Conservation (phyloP, 2,113 vertebrate genomes). For the Trichechus manatus region DNA sequence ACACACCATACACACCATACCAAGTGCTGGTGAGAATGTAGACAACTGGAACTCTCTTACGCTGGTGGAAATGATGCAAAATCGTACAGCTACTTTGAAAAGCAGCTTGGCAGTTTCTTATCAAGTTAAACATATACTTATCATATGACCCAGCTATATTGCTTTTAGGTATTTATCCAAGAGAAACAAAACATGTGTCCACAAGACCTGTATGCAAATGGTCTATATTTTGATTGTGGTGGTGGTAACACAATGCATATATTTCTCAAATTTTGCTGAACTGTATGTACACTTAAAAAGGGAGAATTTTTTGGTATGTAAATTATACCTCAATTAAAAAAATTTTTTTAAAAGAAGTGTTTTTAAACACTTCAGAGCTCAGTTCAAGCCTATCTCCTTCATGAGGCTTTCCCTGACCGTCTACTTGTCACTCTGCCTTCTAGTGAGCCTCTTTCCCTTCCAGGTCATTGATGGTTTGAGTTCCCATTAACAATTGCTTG, state of each 20-base stretch:
- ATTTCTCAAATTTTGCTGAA: constrained; percentile 37
- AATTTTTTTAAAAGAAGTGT: not conserved
- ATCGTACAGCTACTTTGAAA: not conserved
- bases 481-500: not conserved
- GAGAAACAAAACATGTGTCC: constrained; percentile 35
- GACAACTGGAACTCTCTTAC: not conserved
- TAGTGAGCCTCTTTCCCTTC: not conserved
- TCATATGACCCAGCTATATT: constrained; percentile 35
- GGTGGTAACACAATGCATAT: not conserved
- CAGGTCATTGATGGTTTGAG: not conserved
- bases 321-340: not conserved
- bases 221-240: not conserved
- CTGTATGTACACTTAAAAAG: not conserved
- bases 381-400: not conserved
- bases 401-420: not conserved
- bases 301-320: constrained; percentile 16
- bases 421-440: not conserved
- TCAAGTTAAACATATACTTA: constrained; percentile 53
- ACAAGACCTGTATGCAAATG: not conserved
- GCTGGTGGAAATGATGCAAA: not conserved
- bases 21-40: not conserved
- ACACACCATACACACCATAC: not conserved
- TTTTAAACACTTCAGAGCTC: not conserved
- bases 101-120: constrained; percentile 50
- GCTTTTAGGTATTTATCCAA: constrained; percentile 61